A percentile compares a stretch with the other conserved stretches of the same genome.
These are phyloP conservation scores for Helicorthomorpha holstii DNA, from an alignment of 1,140 invertebrate species.

Conservation along the genomic window DNA sequence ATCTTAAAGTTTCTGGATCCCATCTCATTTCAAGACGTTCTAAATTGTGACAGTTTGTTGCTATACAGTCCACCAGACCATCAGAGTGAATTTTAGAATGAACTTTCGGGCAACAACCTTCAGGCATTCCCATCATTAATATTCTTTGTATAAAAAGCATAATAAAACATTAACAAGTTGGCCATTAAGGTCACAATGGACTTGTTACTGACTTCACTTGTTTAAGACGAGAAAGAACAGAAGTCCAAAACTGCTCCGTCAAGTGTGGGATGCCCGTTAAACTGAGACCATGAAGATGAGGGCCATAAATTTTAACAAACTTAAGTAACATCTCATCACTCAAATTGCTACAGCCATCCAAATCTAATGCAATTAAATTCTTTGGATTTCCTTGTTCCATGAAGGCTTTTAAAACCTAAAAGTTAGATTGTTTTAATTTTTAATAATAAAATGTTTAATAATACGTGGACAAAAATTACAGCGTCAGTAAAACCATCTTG, in stretches of 20 bases:
- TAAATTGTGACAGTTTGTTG: slow-evolving; percentile 72
- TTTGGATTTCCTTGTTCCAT: slow-evolving; percentile 71
- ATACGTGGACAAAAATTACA: not conserved
- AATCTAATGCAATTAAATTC: slow-evolving; percentile 70
- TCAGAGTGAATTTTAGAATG: slow-evolving; percentile 64
- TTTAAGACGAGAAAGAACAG: slow-evolving; percentile 67
- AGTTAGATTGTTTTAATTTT: slow-evolving; percentile 11
- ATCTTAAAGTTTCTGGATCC: slow-evolving; percentile 95
- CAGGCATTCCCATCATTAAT: slow-evolving; percentile 89
- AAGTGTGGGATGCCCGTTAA: slow-evolving; percentile 94
- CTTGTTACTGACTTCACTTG: slow-evolving; percentile 56
- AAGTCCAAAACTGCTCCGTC: slow-evolving; percentile 91
- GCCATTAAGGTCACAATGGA: not conserved
- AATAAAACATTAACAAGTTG: not conserved
- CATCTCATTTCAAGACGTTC: slow-evolving; percentile 88
- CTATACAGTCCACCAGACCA: slow-evolving; percentile 92
- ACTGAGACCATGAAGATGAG: slow-evolving; percentile 67
- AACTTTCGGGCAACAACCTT: slow-evolving; percentile 88
- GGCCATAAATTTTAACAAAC: slow-evolving; percentile 73
- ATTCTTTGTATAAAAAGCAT: slow-evolving; percentile 42
- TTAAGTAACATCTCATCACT: slow-evolving; percentile 80
- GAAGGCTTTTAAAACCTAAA: slow-evolving; percentile 64
- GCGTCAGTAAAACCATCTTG: slow-evolving; percentile 89
- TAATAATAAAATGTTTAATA: not conserved
- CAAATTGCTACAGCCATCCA: slow-evolving; percentile 89